Evolutionary conservation across 2,113 vertebrate species (phyloP).

Genomic region (Oreotragus oreotragus): DNA sequence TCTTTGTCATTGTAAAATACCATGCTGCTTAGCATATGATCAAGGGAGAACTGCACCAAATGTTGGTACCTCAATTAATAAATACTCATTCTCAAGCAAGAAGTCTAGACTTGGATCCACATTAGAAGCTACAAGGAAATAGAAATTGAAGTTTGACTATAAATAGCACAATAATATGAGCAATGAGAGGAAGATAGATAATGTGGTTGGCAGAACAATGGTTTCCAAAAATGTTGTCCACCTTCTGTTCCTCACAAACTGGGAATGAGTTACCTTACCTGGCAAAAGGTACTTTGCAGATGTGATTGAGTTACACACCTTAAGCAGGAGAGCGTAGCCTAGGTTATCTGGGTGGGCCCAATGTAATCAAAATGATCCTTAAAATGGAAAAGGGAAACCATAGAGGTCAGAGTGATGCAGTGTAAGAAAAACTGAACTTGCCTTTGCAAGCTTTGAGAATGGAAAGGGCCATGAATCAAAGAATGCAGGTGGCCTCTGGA

Average conservation of each 20-base stretch:
- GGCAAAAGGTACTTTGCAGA: neutral
- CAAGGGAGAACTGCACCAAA: neutral
- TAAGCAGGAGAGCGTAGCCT: neutral
- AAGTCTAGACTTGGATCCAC: neutral
- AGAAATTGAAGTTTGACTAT: neutral
- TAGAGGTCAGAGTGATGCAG: neutral
- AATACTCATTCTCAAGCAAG: neutral
- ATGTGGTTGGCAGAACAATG: neutral
- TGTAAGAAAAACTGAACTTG: neutral
- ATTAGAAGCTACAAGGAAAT: neutral
- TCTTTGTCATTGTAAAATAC: conserved; percentile 56
- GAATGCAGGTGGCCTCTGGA: neutral
- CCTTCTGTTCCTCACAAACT: neutral
- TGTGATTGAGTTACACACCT: neutral
- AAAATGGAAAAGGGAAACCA: neutral
- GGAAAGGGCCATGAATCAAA: neutral
- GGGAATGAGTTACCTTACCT: neutral
- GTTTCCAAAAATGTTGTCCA: neutral
- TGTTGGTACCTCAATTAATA: neutral
- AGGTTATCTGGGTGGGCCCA: neutral
- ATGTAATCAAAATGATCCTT: neutral
- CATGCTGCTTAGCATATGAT: conserved; percentile 15
- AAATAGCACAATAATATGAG: neutral
- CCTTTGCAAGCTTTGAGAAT: neutral
- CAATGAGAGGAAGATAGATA: neutral